phyloP scores from a whole-genome alignment of 2,113 vertebrate species.

The Potamarius usumacintae region DNA sequence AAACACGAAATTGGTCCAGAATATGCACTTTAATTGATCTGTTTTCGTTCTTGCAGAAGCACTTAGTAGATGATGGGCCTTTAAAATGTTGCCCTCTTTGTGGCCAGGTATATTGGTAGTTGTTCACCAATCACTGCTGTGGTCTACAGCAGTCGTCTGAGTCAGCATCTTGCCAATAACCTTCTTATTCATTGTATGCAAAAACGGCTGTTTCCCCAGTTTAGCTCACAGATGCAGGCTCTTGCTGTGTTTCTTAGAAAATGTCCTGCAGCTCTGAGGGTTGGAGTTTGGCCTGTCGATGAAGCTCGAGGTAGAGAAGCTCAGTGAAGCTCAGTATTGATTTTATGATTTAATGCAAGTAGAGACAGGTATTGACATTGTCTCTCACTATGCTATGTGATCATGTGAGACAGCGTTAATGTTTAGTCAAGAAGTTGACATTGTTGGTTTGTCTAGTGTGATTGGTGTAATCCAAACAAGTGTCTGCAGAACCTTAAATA shows the following conservation, averaged over 20 bases:
- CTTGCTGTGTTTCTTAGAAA: background rate
- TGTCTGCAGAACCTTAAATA: background rate
- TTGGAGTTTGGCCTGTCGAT: background rate
- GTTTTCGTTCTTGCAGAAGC: background rate
- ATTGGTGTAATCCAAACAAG: background rate
- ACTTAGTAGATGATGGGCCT: background rate
- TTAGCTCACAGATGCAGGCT: background rate
- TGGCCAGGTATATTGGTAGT: background rate
- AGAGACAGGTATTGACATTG: background rate
- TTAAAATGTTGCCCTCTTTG: background rate
- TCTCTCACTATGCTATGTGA: background rate
- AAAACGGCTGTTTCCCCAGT: background rate
- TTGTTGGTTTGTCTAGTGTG: background rate
- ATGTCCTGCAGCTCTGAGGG: background rate
- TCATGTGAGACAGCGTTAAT: background rate
- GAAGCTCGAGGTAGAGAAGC: background rate
- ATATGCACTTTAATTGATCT: slow-evolving; percentile 3
- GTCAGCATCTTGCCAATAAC: background rate
- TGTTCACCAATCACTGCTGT: background rate
- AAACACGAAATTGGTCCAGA: too few relatives aligned
- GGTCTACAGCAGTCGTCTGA: background rate
- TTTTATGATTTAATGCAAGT: background rate
- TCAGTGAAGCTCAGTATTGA: background rate
- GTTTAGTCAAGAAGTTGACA: background rate
- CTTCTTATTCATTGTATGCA: background rate